These are phyloP conservation scores for Sphenodon punctatus DNA, from an alignment of 2,797 vertebrate species.

Conservation along the genomic window DNA sequence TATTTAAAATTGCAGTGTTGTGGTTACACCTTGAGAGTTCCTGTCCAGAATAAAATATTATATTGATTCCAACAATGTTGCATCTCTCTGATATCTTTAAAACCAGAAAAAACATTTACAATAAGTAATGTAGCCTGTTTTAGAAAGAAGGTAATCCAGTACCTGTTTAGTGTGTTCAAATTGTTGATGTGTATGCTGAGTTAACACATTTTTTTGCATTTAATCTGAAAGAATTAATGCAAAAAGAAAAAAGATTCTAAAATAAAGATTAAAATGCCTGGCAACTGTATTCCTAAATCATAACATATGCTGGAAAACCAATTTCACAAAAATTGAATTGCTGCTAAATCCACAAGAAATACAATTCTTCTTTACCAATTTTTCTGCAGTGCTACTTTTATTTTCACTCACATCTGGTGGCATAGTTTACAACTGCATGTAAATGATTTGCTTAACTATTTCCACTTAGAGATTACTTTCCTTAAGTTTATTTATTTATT, in stretches of 20 bases:
- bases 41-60: background rate
- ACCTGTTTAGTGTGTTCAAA: too few relatives aligned
- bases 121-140: background rate
- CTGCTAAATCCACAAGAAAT: background rate
- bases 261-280: constrained; percentile 1
- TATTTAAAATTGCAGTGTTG: background rate
- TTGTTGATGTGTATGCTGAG: background rate
- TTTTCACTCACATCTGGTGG: constrained; percentile 32
- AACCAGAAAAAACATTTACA: background rate
- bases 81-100: background rate
- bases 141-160: background rate
- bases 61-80: background rate
- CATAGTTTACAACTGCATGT: constrained; percentile 25
- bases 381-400: constrained; percentile 23
- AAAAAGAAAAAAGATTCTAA: background rate
- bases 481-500: too few relatives aligned
- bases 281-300: background rate
- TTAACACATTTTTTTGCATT: background rate
- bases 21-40: background rate
- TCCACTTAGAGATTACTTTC: constrained; percentile 35
- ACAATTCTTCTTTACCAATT: background rate
- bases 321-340: background rate
- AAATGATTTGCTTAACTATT: constrained; percentile 50
- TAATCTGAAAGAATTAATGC: background rate
- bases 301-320: background rate